Base-by-base conservation (phyloP, 1,140 invertebrate genomes). In the Oscheius sp. region DNA sequence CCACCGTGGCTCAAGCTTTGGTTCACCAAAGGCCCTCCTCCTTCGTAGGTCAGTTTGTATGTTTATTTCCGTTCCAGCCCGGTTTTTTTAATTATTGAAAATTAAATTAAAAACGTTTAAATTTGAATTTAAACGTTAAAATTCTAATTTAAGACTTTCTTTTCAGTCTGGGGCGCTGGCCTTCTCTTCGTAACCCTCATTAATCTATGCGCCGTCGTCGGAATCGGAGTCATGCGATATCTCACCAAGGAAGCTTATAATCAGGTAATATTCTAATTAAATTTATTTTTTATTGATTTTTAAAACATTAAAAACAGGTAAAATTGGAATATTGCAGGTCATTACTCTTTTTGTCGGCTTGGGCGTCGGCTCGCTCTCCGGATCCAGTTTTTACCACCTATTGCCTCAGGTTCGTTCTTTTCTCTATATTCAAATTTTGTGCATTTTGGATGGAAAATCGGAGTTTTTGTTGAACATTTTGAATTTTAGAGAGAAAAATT, bases 341-440 rank as follows among this genome's bases (percentile, higher is more conserved):
- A 85, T 91, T 73, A 88, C 88, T 32, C 85, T 88, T 35, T 87
- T 90, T 76, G 87, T 91, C 61, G 89, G 89, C 18, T 81, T 90
- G 15, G 90, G 90, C n/a, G 89, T 90, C 26, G 90, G 90, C 0
- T 89, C 88, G 52, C 83, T 91, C 26, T 87, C 87, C 26, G 88
- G 88, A 3, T 89, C 88, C 65, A 87, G 88, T 1, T 80, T 90
- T 20, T 88, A 91, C 71, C 88, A 90, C 76, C 85, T 90, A 4
- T 87, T 91, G 26, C 90, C 90, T 4, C 88, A 90, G 84, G 89
- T 81, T 49, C 18, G 18, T n/a, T 2, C n/a, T 78, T 59, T 36
- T 36, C 1, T 26, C 63, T 66, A 59, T 18, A 59, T 23, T n/a
- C n/a, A n/a, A n/a, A n/a, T n/a, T n/a, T n/a, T 61, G 34, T 73